A percentile compares a stretch with the other conserved stretches of the same genome.
These are phyloP conservation scores for Ciona savignyi DNA, from an alignment of 23 tunicate species.

Conservation along the genomic window DNA sequence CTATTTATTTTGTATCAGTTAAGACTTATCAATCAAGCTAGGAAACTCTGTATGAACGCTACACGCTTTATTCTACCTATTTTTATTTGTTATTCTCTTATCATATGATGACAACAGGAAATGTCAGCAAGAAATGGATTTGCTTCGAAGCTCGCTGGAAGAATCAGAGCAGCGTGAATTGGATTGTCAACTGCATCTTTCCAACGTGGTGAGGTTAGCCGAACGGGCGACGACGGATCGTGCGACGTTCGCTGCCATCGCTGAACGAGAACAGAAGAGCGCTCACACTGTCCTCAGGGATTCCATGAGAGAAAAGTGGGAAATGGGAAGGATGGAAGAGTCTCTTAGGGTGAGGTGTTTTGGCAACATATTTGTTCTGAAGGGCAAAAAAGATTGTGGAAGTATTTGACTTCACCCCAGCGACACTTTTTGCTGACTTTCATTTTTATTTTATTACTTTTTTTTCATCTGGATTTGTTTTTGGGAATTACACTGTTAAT, in stretches of 20 bases:
- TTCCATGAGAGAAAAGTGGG: slow-evolving; percentile 76
- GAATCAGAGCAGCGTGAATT: slow-evolving; percentile 44
- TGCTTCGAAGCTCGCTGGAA: slow-evolving; percentile 28
- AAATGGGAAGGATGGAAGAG: slow-evolving; percentile 88
- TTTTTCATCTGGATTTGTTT: too few species aligned
- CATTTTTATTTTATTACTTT: too few species aligned
- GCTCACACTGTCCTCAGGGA: slow-evolving; percentile 42
- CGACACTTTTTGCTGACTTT: too few species aligned
- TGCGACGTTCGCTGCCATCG: slow-evolving; percentile 55
- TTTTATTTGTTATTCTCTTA: too few species aligned
- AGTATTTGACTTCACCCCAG: too few species aligned
- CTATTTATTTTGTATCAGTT: too few species aligned
- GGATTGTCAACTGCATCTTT: slow-evolving; percentile 71
- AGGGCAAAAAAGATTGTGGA: too few species aligned
- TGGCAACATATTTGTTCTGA: too few species aligned
- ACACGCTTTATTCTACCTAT: too few species aligned
- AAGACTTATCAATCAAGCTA: too few species aligned
- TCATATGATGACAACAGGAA: slow-evolving; percentile 17
- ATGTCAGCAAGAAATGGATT: slow-evolving; percentile 20
- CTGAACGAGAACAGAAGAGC: slow-evolving; percentile 57
- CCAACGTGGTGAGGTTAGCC: slow-evolving; percentile 54
- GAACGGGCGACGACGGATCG: slow-evolving; percentile 63
- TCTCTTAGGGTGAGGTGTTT: slow-evolving; percentile 35
- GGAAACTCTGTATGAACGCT: too few species aligned
- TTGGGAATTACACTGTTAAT: too few species aligned